Base-by-base conservation (phyloP, 2,113 vertebrate genomes). In the Serilophus lunatus region DNA sequence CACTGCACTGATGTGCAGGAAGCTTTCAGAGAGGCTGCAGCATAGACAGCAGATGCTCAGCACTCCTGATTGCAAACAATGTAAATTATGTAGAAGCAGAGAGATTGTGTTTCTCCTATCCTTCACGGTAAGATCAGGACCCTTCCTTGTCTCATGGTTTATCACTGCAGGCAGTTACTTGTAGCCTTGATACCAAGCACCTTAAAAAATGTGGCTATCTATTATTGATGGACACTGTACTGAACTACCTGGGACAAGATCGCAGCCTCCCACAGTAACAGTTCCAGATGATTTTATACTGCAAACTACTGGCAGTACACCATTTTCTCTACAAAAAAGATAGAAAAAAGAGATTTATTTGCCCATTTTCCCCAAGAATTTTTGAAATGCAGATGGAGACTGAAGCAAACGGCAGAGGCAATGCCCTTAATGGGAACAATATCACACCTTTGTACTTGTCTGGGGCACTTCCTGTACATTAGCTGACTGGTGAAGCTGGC, bases 1-100 rank as follows among this genome's bases (percentile, higher is more conserved):
- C 63, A 74, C n/a, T 44, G 38, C 44, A 5, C 2, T 78, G 31
- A 10, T 0, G 1, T 22, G 23, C 3, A 22, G 15, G 63, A 36
- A 56, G 64, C 29, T 78, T 53, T 35, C 47, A 33, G n/a, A 29
- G 35, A 0, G 6, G 42, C 24, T 40, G 53, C n/a, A 50, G 50
- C 36, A 84, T 50, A 54, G 65, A 56, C 7, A 71, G 56, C 53
- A 59, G 64, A 65, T 49, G 85, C 16, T 33, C 54, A 57, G 38
- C 29, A 38, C 51, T 74, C 23, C 28, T 31, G 38, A 26, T 66
- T 53, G 38, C 50, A 59, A 82, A 75, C 50, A 31, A 26, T 0
- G 7, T 85, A 51, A 91, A 88, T 90, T 88, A 92, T 51, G 49
- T 23, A 97, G 54, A 51, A 56, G 68, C 29, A 83, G 54, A 72